Evolutionary conservation across 2,797 vertebrate genomes (phyloP), one percentile per base, ranked within the genome.

Genomic region (Delichon dasypus): DNA sequence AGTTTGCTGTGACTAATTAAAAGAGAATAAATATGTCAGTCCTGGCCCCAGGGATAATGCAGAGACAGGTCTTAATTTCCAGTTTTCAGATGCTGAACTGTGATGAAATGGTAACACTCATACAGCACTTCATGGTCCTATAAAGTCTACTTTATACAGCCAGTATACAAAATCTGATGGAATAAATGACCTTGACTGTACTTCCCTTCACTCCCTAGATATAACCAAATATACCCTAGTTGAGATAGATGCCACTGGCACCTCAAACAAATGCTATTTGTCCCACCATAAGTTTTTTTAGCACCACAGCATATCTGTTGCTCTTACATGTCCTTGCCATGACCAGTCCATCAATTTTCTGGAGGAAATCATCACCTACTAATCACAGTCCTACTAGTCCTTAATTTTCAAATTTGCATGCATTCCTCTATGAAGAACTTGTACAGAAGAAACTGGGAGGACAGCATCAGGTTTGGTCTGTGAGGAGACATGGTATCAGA

Each of bases 41-140:
- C 2, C 20, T 78, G 60, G 72, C 58, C 20, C 47, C 23, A 66
- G 60, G n/a, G 30, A 66, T 51, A 73, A 85, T 29, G 47, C 25
- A 48, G 60, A 61, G 40, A 60, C 21, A 61, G 44, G 21, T 58
- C 81, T 89, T 89, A 67, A 86, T 84, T 91, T 92, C 40, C 60
- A 60, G n/a, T 22, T 85, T 79, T 89, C 12, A 6, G 14, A 78
- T 58, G 48, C 4, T 60, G 66, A 87, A 23, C 55, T 62, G n/a
- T 55, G 53, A 26, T 76, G 25, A 84, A 90, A 86, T 26, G 7
- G 29, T 60, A 72, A 38, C 55, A 48, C 30, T 25, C 51, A 62
- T n/a, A 36, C 44, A 87, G 55, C 0, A 0, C 14, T 44, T 48
- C 67, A 62, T 2, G 0, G 23, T 70, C n/a, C 30, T 48, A 21